phyloP scores from a whole-genome alignment of 2,888 invertebrate species.

The Baccha elongata region DNA sequence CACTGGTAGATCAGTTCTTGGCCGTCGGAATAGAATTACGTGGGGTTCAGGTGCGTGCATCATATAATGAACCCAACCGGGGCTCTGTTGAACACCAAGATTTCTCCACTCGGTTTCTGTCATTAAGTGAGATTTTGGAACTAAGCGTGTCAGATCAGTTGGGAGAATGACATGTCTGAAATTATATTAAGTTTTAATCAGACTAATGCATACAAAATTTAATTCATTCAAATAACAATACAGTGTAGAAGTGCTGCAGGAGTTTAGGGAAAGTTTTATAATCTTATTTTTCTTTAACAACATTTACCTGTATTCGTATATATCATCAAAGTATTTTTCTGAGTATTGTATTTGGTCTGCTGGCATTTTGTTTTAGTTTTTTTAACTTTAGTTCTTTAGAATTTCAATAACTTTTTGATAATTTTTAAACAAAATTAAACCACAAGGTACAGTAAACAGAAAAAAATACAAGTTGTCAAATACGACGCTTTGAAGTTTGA shows the following conservation, averaged over 20 bases:
- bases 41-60: conserved; percentile 96
- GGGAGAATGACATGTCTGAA: conserved; percentile 95
- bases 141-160: conserved; percentile 90
- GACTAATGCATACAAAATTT: too few relatives aligned
- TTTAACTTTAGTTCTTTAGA: too few relatives aligned
- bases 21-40: conserved; percentile 90
- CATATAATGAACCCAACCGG: conserved; percentile 88
- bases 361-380: conserved; percentile 84
- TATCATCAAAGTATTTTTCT: conserved; percentile 93
- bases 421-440: too few relatives aligned
- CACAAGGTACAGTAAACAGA: too few relatives aligned
- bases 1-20: conserved; percentile 76
- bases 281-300: not conserved
- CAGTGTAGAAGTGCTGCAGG: too few relatives aligned
- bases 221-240: not conserved
- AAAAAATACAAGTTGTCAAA: too few relatives aligned
- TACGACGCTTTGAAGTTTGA: too few relatives aligned
- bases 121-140: conserved; percentile 95
- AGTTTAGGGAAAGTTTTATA: too few relatives aligned
- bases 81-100: conserved; percentile 96
- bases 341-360: conserved; percentile 95
- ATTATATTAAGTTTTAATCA: too few relatives aligned
- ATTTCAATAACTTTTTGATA: too few relatives aligned
- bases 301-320: conserved; percentile 92
- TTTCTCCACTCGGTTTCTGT: conserved; percentile 97